phyloP scores from a whole-genome alignment of 2,113 vertebrate genomes.

The Gavialis gangeticus region DNA sequence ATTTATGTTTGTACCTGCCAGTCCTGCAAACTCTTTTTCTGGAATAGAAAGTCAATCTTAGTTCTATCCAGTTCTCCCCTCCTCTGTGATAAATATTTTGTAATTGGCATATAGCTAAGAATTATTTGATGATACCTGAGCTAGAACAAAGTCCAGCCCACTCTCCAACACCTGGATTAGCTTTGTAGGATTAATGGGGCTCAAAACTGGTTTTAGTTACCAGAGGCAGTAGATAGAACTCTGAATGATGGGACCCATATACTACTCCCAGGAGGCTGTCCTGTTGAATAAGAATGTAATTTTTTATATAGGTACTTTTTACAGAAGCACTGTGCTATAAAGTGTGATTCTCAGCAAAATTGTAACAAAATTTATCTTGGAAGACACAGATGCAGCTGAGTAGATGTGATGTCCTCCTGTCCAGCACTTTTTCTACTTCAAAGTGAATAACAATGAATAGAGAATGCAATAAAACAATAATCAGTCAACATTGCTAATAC shows the following conservation, averaged over 20 bases:
- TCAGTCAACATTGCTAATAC: not conserved
- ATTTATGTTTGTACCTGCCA: not conserved
- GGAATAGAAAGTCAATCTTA: not conserved
- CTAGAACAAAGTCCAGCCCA: not conserved
- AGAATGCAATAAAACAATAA: not conserved
- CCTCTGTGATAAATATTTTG: not conserved
- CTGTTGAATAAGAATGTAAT: slow-evolving; percentile 37
- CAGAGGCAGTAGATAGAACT: not conserved
- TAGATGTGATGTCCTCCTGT: not conserved
- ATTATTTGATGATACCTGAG: not conserved
- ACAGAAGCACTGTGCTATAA: not conserved
- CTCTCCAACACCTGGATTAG: not conserved
- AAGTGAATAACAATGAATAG: not conserved
- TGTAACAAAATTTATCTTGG: not conserved
- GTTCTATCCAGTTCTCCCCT: not conserved
- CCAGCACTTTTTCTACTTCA: not conserved
- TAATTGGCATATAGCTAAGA: not conserved
- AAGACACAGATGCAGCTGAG: not conserved
- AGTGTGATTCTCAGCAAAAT: not conserved
- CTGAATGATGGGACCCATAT: not conserved
- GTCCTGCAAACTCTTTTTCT: not conserved
- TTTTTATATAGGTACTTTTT: not conserved
- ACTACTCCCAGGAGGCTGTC: slow-evolving; percentile 18
- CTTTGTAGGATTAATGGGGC: slow-evolving; percentile 7
- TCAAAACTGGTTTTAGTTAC: not conserved